These are phyloP conservation scores for Drosophila murphyi DNA, from an alignment of 1,140 invertebrate genomes.

Conservation along the genomic window DNA sequence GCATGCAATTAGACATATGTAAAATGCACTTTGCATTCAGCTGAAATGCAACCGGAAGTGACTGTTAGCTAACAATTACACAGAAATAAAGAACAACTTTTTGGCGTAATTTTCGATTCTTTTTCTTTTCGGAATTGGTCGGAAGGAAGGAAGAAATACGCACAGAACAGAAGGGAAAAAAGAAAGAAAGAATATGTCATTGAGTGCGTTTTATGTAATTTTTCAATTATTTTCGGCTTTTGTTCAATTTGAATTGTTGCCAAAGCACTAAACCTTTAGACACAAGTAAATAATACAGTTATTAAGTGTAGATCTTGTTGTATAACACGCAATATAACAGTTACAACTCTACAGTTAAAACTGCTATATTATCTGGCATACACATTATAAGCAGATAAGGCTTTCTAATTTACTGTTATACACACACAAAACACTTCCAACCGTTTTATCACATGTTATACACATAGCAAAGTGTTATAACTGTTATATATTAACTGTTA, in stretches of 20 bases:
- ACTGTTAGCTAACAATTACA: slow-evolving; percentile 25
- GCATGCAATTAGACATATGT: slow-evolving; percentile 71
- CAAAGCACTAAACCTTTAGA: slow-evolving; percentile 23
- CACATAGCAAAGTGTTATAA: neutral
- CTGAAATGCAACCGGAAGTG: slow-evolving; percentile 52
- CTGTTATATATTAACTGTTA: slow-evolving; percentile 10
- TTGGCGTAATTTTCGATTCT: slow-evolving; percentile 13
- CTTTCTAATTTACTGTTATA: too few species aligned
- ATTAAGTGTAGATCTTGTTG: neutral
- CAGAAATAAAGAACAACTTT: slow-evolving; percentile 28
- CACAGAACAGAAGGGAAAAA: neutral
- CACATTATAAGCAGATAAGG: too few species aligned
- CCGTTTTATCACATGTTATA: too few species aligned
- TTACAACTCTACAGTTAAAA: too few species aligned
- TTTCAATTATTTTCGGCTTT: slow-evolving; percentile 11
- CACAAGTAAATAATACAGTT: neutral
- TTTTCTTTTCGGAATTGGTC: slow-evolving; percentile 43
- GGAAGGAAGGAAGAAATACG: neutral
- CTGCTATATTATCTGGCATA: too few species aligned
- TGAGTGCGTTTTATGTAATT: slow-evolving; percentile 44
- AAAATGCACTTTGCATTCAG: slow-evolving; percentile 53
- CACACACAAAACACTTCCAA: too few species aligned
- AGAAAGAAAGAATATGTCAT: slow-evolving; percentile 33
- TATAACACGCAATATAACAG: too few species aligned
- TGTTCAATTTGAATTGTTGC: slow-evolving; percentile 25